phyloP scores from a whole-genome alignment of 2,113 vertebrate genomes.

The Micromys minutus region DNA sequence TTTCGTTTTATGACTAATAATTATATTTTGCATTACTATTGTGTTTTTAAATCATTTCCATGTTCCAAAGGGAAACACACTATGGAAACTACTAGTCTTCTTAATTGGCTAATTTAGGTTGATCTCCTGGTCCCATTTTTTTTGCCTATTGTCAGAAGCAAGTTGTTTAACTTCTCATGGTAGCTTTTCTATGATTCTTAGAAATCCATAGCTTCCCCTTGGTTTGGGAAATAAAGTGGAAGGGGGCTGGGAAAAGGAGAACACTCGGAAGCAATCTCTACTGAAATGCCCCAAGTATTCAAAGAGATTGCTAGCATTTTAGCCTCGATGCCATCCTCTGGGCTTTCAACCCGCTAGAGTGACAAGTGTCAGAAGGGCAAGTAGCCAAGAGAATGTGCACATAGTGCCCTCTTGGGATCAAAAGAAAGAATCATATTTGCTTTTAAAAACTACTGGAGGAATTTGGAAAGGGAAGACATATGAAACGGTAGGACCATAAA shows the following conservation, averaged over 20 bases:
- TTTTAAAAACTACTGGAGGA: constrained; percentile 32
- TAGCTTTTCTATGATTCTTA: neutral
- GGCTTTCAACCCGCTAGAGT: neutral
- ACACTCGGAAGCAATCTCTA: neutral
- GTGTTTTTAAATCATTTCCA: neutral
- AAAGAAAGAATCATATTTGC: constrained; percentile 57
- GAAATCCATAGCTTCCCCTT: neutral
- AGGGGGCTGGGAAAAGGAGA: neutral
- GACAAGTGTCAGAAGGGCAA: neutral
- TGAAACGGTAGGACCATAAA: neutral
- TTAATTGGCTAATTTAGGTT: neutral
- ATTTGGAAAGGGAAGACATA: constrained; percentile 18
- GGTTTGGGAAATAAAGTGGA: neutral
- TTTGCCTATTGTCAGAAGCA: neutral
- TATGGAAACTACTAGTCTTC: neutral
- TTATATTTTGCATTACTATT: neutral
- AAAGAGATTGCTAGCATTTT: neutral
- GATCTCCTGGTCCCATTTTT: neutral
- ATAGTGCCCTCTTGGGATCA: constrained; percentile 62
- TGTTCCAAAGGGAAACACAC: neutral
- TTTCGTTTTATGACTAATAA: neutral
- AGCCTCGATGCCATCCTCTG: neutral
- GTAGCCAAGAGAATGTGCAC: constrained; percentile 40
- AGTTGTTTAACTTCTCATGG: neutral
- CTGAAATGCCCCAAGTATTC: neutral